A percentile compares a stretch with the other conserved stretches of the same genome.
Evolutionary conservation across 2,113 vertebrate genomes (phyloP).

Genomic region (Motacilla alba): DNA sequence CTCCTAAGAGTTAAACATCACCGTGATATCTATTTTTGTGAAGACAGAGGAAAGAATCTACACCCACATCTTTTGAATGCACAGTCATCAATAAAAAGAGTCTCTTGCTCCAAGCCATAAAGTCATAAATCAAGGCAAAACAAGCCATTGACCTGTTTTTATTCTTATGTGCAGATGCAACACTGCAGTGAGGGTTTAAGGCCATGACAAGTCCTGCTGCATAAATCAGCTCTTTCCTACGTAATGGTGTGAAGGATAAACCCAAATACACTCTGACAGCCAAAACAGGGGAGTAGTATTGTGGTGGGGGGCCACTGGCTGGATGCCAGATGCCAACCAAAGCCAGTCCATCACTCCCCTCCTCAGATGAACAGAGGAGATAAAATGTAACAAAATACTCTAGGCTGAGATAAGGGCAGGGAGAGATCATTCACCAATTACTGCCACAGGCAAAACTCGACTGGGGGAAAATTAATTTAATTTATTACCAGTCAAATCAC

Average conservation of each 20-base stretch:
- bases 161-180: neutral
- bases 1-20: neutral
- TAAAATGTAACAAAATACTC: neutral
- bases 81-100: neutral
- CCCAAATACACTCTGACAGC: neutral
- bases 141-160: neutral
- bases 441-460: neutral
- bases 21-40: neutral
- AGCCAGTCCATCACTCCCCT: neutral
- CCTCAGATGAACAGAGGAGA: neutral
- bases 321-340: neutral
- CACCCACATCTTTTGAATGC: neutral
- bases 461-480: neutral
- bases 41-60: neutral
- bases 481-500: neutral
- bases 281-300: neutral
- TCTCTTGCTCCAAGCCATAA: neutral
- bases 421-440: neutral
- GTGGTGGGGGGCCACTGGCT: neutral
- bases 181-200: neutral
- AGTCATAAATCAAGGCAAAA: slow-evolving; percentile 10
- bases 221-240: neutral
- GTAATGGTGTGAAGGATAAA: neutral
- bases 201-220: neutral
- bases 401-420: neutral